phyloP scores from a whole-genome alignment of 2,113 vertebrate genomes.

The Oryzias javanicus region DNA sequence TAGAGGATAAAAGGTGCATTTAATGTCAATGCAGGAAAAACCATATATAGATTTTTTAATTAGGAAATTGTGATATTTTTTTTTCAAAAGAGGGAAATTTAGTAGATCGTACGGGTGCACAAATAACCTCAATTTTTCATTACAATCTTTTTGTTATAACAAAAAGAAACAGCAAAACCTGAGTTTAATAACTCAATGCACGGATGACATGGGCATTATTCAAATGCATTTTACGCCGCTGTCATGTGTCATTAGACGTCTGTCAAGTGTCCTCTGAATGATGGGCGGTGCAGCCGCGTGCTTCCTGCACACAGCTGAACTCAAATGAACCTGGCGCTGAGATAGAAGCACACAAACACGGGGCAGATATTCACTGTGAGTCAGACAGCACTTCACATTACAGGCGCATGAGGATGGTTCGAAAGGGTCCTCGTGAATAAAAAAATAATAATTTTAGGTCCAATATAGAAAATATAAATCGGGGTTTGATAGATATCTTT shows the following conservation, averaged over 20 bases:
- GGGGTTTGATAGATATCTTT: no score
- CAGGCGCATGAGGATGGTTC: constrained; percentile 18
- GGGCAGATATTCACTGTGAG: constrained; percentile 47
- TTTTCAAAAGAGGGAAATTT: constrained; percentile 2
- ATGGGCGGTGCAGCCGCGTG: constrained; percentile 62
- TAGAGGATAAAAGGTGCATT: constrained; percentile 37
- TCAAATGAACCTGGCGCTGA: constrained; percentile 64
- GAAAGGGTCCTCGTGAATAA: no score
- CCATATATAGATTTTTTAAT: constrained; percentile 2
- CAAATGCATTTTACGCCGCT: constrained; percentile 66
- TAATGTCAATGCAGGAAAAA: constrained; percentile 34
- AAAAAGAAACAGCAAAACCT: constrained; percentile 10
- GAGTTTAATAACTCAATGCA: constrained; percentile 7
- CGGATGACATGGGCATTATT: constrained; percentile 64
- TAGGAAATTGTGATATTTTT: neutral
- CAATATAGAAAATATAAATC: no score
- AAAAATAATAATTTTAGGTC: no score
- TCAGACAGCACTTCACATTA: constrained; percentile 15
- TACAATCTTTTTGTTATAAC: no score
- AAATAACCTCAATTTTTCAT: no score
- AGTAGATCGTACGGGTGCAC: neutral
- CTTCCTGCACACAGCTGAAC: constrained; percentile 46
- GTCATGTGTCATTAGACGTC: constrained; percentile 69
- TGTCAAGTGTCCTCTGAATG: constrained; percentile 60
- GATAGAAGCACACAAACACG: constrained; percentile 43